These are phyloP conservation scores for Condylura cristata DNA, from an alignment of 2,113 vertebrate genomes.

Conservation along the genomic window DNA sequence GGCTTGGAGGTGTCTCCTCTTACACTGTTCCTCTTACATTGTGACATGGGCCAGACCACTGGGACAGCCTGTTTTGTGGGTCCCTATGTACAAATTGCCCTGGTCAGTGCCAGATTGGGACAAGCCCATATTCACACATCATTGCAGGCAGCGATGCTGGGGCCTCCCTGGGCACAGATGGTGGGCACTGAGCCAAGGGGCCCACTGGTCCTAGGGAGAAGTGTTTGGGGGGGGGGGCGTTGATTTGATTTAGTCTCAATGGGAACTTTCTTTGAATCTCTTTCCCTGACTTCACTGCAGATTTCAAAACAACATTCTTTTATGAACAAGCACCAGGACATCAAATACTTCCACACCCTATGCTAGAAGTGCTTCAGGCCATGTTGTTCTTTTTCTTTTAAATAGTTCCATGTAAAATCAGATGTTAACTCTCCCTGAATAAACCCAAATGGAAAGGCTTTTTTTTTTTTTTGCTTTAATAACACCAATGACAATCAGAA, in stretches of 20 bases:
- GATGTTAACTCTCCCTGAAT: conserved; percentile 81
- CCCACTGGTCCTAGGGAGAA: neutral
- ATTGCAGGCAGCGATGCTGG: neutral
- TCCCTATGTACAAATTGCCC: neutral
- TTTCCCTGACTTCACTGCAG: conserved; percentile 71
- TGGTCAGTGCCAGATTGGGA: neutral
- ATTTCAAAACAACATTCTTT: conserved; percentile 83
- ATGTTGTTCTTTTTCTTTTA: conserved; percentile 75
- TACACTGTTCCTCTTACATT: too few species aligned
- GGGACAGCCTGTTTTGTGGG: neutral
- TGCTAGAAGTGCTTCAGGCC: conserved; percentile 76
- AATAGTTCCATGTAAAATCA: conserved; percentile 82
- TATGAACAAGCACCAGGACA: conserved; percentile 72
- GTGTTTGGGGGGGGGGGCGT: neutral
- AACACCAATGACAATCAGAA: conserved; percentile 77
- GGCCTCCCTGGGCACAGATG: neutral
- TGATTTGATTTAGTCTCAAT: conserved; percentile 59
- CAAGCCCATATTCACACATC: neutral
- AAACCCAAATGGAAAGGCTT: conserved; percentile 77
- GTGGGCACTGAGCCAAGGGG: conserved; percentile 24
- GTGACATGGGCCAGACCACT: neutral
- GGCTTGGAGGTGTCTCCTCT: too few species aligned
- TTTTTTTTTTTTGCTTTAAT: conserved; percentile 60
- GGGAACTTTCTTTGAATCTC: conserved; percentile 75
- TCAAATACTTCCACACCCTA: conserved; percentile 79